A percentile compares a stretch with the other conserved stretches of the same genome.
Conservation (phyloP, 2,113 vertebrate species). For the Plestiodon gilberti region DNA sequence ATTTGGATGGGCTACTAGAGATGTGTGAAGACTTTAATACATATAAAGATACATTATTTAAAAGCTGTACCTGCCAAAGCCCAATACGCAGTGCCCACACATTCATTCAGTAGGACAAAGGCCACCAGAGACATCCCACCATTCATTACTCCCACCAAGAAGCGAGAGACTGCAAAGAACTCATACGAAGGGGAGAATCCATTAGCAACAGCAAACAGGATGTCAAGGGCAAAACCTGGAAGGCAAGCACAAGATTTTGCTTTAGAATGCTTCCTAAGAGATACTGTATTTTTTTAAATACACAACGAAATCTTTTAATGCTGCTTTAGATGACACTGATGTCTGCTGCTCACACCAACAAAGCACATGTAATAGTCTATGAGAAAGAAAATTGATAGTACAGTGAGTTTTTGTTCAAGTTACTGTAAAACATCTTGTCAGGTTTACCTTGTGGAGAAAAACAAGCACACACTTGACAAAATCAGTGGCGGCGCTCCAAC, state of each 20-base stretch:
- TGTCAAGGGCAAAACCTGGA: conserved; percentile 82
- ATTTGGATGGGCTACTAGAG: neutral
- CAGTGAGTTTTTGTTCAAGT: neutral
- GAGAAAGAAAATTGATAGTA: neutral
- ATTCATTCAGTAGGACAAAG: conserved; percentile 85
- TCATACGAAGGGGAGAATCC: conserved; percentile 80
- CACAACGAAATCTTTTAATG: neutral
- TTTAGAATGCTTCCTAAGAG: conserved; percentile 27
- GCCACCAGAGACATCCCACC: conserved; percentile 85
- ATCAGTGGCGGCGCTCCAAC: no score
- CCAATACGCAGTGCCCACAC: conserved; percentile 84
- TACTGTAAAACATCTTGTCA: neutral
- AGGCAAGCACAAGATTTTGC: conserved; percentile 40
- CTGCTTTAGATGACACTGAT: neutral
- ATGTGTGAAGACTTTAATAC: neutral
- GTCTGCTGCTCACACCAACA: neutral
- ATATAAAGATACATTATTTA: conserved; percentile 1
- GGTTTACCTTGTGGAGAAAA: neutral
- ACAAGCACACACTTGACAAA: neutral
- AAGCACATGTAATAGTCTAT: neutral
- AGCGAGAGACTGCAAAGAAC: conserved; percentile 78
- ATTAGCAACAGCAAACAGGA: conserved; percentile 80
- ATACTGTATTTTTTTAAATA: neutral
- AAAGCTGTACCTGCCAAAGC: conserved; percentile 79
- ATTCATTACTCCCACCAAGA: conserved; percentile 84